Percentiles rank a stretch among this genome's conserved stretches.
Conservation (phyloP, 2,888 invertebrate genomes). For the Tinea trinotella region DNA sequence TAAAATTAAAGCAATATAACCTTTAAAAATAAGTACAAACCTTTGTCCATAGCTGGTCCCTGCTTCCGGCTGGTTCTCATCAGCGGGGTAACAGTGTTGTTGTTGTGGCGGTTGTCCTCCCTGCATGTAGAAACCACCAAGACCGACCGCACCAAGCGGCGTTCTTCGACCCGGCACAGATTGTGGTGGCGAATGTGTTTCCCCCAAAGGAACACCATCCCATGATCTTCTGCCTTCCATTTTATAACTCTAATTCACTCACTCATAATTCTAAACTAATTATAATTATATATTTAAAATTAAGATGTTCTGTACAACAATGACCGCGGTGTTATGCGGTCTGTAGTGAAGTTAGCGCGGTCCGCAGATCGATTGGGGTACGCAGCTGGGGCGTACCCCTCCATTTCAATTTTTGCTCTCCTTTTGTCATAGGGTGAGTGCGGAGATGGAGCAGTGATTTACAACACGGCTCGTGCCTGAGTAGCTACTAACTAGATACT, state of each 20-base stretch:
- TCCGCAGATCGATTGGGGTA: conserved; percentile 62
- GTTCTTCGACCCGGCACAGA: conserved; percentile 80
- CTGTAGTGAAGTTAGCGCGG: conserved; percentile 42
- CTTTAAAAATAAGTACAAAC: conserved; percentile 33
- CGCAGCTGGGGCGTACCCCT: conserved; percentile 72
- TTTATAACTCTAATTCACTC: conserved; percentile 39
- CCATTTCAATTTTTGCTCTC: conserved; percentile 27
- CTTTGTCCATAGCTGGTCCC: conserved; percentile 68
- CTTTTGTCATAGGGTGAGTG: conserved; percentile 29
- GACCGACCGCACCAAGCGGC: conserved; percentile 86
- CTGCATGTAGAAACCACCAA: conserved; percentile 91
- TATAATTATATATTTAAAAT: conserved; percentile 33
- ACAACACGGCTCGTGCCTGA: conserved; percentile 29
- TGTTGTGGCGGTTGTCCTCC: conserved; percentile 68
- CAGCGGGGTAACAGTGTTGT: conserved; percentile 74
- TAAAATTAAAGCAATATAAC: too few species aligned
- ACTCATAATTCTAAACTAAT: conserved; percentile 35
- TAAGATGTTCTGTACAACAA: conserved; percentile 43
- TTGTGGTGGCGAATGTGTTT: conserved; percentile 69
- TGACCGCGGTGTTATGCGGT: conserved; percentile 34
- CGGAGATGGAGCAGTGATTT: conserved; percentile 59
- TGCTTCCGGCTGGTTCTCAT: conserved; percentile 85
- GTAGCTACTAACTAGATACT: not conserved
- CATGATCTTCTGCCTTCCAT: conserved; percentile 67
- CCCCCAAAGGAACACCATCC: conserved; percentile 62